These are phyloP conservation scores for Protonemura montana DNA, from an alignment of 2,888 invertebrate species.

Conservation along the genomic window DNA sequence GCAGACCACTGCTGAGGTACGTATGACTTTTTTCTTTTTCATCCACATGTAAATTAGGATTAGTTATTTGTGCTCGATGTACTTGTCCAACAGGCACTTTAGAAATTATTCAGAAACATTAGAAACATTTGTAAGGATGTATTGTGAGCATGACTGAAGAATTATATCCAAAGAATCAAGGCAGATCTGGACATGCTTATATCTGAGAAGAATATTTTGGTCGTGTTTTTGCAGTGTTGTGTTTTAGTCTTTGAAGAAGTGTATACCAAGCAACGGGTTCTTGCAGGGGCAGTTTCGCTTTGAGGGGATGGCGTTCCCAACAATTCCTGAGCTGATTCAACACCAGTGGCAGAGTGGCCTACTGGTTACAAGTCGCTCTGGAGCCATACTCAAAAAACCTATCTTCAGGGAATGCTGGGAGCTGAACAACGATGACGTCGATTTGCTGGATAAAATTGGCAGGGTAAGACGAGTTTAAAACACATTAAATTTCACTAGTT, in stretches of 20 bases:
- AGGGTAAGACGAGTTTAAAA: constrained; percentile 68
- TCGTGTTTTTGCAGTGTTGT: too few relatives aligned
- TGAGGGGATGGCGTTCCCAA: constrained; percentile 92
- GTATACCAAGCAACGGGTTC: not conserved
- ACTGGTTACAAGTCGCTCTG: constrained; percentile 91
- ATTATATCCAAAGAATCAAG: too few relatives aligned
- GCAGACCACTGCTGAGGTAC: constrained; percentile 89
- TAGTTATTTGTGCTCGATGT: too few relatives aligned
- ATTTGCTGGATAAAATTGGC: constrained; percentile 91
- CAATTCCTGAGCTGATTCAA: constrained; percentile 88
- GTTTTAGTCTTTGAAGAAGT: too few relatives aligned
- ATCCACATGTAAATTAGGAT: constrained; percentile 28
- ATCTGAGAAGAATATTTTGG: too few relatives aligned
- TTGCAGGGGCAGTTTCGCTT: constrained; percentile 88
- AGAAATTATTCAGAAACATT: too few relatives aligned
- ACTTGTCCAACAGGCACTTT: too few relatives aligned
- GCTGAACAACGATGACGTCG: constrained; percentile 93
- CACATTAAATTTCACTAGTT: not conserved
- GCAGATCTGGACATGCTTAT: too few relatives aligned
- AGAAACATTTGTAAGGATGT: too few relatives aligned
- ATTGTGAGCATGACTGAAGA: too few relatives aligned
- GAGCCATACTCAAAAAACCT: constrained; percentile 85
- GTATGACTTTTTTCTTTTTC: constrained; percentile 48
- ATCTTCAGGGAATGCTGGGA: constrained; percentile 94
- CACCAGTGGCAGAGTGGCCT: constrained; percentile 87